phyloP scores from a whole-genome alignment of 2,113 vertebrate genomes.

The Sakesphorus luctuosus region DNA sequence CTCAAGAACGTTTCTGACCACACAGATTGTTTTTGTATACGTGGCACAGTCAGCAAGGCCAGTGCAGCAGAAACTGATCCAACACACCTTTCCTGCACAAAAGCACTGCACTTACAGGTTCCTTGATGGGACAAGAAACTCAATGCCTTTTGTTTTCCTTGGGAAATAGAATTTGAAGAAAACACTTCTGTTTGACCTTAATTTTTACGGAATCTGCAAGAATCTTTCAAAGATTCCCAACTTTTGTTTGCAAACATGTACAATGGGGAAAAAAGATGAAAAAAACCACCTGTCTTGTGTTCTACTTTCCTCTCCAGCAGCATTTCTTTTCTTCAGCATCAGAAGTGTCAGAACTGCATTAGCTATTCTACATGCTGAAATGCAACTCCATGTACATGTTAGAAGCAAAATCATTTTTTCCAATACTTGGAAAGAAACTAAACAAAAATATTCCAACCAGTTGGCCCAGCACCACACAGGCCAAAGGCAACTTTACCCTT shows the following conservation, averaged over 20 bases:
- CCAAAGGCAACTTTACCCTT: neutral
- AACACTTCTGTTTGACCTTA: neutral
- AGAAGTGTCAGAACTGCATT: neutral
- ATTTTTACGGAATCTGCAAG: neutral
- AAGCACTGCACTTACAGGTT: neutral
- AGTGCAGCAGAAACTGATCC: neutral
- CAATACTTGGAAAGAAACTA: neutral
- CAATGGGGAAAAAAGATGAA: neutral
- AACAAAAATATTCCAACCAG: neutral
- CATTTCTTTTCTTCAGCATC: neutral
- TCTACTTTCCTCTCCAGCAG: neutral
- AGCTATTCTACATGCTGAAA: neutral
- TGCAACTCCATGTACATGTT: neutral
- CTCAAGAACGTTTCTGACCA: slow-evolving; percentile 1
- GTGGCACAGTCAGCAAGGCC: neutral
- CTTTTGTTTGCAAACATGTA: neutral
- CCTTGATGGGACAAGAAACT: neutral
- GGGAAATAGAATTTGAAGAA: neutral
- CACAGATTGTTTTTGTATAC: neutral
- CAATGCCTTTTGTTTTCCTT: neutral
- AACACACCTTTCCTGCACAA: neutral
- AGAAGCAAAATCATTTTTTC: neutral
- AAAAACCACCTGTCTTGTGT: neutral
- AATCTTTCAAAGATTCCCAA: neutral
- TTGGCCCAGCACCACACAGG: neutral